Base-by-base conservation (phyloP, 2,888 invertebrate genomes). In the Aphodius granarius region DNA sequence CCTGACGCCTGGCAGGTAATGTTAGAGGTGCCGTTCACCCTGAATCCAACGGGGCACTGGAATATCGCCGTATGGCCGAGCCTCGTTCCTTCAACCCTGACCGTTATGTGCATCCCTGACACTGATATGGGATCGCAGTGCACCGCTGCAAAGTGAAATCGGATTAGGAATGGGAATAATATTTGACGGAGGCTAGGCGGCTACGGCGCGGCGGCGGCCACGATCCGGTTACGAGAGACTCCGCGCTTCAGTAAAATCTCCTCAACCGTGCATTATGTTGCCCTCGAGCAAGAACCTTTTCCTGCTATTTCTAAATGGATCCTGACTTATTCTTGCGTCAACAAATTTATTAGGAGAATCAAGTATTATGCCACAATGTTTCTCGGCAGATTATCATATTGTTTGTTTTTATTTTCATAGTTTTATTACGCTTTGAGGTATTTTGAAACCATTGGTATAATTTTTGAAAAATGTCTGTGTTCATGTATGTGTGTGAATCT, bases 1-100 rank as follows among this genome's bases (percentile, higher is more conserved):
- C 94, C 94, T 79, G 94, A 93, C 43, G 93, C 93, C 88, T 94
- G 93, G 85, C 97, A 97, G 63, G 94, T 94, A 79, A 96, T 91
- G 82, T 94, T 92, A 65, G 92, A 89, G 2, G 93, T 90, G 5
- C 97, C 97, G 79, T 93, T 91, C 74, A 96, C 90, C 79, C 92
- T 91, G 86, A 91, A 96, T 21, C 96, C 96, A 13, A 91, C 89
- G 76, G 94, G 93, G 86, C 97, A 97, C 82, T 92, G 92, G 86
- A 94, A 95, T 81, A 91, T 89, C 4, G 93, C 92, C 76, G 89
- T 91, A 84, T 95, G 94, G 16, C 96, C 96, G 81, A 96, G 89
- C 80, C 92, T 91, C 71, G 92, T 91, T 65, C 96, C 95, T 86
- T 95, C 95, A 64, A 94, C 91, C 81, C 92, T 91, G 80, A 93